These are phyloP conservation scores for Pristionchus entomophagus DNA, from an alignment of 2,888 invertebrate species.

Conservation along the genomic window DNA sequence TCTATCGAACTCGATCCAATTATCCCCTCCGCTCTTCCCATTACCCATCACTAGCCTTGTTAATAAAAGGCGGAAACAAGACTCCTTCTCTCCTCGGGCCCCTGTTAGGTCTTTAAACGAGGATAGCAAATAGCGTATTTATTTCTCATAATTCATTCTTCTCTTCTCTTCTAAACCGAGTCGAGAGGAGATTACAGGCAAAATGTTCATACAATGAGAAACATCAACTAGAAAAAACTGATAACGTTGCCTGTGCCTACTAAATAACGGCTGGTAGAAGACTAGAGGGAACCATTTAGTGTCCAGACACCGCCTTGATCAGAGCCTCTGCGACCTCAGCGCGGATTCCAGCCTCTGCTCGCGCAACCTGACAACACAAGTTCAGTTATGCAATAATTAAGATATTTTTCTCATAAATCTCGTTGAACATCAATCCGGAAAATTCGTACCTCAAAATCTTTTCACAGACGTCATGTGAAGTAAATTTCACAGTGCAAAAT, in stretches of 20 bases:
- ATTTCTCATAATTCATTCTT: constrained; percentile 42
- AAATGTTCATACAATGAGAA: constrained; percentile 31
- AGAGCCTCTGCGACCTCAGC: constrained; percentile 72
- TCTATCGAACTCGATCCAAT: constrained; percentile 43
- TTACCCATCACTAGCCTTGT: constrained; percentile 44
- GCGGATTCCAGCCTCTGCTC: constrained; percentile 72
- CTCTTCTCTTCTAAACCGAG: constrained; percentile 18
- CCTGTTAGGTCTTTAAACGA: background rate
- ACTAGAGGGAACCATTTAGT: constrained; percentile 35
- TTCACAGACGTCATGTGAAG: no score
- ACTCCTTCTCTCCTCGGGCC: constrained; percentile 23
- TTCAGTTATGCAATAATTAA: no score
- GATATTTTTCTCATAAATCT: no score
- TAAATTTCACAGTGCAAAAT: no score
- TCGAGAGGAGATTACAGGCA: constrained; percentile 33
- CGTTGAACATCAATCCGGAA: no score
- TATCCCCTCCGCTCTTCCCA: constrained; percentile 37
- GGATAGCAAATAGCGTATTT: constrained; percentile 29
- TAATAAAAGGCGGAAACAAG: constrained; percentile 45
- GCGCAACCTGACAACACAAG: constrained; percentile 58
- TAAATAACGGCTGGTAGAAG: constrained; percentile 36
- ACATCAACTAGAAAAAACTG: constrained; percentile 25
- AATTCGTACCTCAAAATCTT: no score
- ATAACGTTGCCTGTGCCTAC: background rate
- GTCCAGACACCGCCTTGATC: constrained; percentile 67